Base-by-base conservation (phyloP, 2,888 invertebrate genomes). In the Neoscelio sp. region DNA sequence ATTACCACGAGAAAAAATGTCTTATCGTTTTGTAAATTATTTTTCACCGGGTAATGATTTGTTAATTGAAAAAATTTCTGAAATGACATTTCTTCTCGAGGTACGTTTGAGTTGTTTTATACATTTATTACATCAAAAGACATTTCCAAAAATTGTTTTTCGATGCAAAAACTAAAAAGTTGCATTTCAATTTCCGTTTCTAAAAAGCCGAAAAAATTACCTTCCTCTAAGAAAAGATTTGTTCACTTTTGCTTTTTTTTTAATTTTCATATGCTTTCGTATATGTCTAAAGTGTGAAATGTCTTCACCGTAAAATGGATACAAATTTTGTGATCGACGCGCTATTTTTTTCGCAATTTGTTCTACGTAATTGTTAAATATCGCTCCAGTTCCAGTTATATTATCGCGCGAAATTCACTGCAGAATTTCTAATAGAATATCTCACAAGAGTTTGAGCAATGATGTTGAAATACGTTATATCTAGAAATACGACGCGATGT, bases 381-480 rank as follows among this genome's bases (percentile, higher is more conserved):
- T 28, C 38, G 62, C 54, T 35, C 28, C 46, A 46, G 54, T 54
- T 71, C 12, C 35, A 56, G 48, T 68, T 56, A 38, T 48, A 46
- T 28, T 38, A 46, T 58, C 60, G 23, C 42, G 52, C 50, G 54
- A 70, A 56, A 46, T 65, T 71, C 56, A 20, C 40, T 35, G 50
- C 35, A 48, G 23, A 64, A 80, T 68, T 71, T 54, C 65, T 67
- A 60, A 54, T 73, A 67, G 46, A 65, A 60, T 73, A 73, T 40
- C 62, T 73, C 78, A 33, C 52, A 67, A 67, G 64, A 71, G 67
- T 73, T 78, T 78, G 78, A 78, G 78, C 78, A 78, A 78, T 78
- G 60, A 73, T 73, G 28, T 54, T 71, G 62, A 58, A 73, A 67
- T 67, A 67, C 67, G n/a, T 18, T 40, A 15, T 48, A 52, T 23